Conservation (phyloP, 2,888 invertebrate species). For the Oscheius sp. region DNA sequence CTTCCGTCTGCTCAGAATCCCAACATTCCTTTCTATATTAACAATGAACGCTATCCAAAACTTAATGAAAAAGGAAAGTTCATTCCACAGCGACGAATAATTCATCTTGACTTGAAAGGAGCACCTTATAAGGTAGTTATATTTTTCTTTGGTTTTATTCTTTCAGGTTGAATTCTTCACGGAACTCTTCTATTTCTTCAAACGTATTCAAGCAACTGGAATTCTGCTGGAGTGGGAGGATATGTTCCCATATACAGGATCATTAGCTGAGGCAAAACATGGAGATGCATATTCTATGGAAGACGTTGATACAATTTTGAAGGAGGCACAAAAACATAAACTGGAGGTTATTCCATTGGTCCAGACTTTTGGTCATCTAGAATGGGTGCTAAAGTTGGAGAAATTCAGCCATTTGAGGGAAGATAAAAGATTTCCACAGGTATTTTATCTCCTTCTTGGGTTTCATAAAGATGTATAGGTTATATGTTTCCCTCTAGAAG, state of each 20-base stretch:
- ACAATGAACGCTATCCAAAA: slow-evolving; percentile 57
- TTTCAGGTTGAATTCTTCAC: slow-evolving; percentile 72
- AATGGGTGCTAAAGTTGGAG: slow-evolving; percentile 81
- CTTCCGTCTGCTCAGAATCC: background rate
- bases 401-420: slow-evolving; percentile 80
- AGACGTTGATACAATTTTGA: slow-evolving; percentile 74
- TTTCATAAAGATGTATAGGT: slow-evolving; percentile 47
- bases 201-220: slow-evolving; percentile 80
- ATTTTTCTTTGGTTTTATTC: background rate
- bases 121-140: slow-evolving; percentile 58
- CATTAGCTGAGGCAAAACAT: slow-evolving; percentile 76
- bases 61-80: slow-evolving; percentile 57
- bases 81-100: slow-evolving; percentile 74
- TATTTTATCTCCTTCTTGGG: slow-evolving; percentile 55
- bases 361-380: slow-evolving; percentile 86
- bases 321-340: slow-evolving; percentile 54
- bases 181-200: slow-evolving; percentile 77
- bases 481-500: slow-evolving; percentile 67
- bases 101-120: slow-evolving; percentile 83
- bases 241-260: slow-evolving; percentile 82
- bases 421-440: slow-evolving; percentile 74
- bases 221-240: slow-evolving; percentile 86
- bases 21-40: background rate
- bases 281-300: slow-evolving; percentile 78
- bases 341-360: slow-evolving; percentile 82